Evolutionary conservation across 2,888 invertebrate genomes (phyloP).

Genomic region (Autographa pulchrina): DNA sequence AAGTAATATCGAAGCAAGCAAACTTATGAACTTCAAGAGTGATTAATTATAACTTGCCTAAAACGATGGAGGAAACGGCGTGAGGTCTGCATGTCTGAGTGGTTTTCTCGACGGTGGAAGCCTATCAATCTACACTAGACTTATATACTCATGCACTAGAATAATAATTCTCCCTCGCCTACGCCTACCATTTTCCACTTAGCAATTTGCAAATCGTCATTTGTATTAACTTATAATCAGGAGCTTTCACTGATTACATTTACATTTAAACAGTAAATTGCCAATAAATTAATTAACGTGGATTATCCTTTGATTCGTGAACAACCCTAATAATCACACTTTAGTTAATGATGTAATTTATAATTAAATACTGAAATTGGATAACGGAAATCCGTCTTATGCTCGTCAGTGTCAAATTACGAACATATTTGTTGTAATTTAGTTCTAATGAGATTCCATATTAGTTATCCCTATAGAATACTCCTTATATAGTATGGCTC

Average conservation of each 20-base stretch:
- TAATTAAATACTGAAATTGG: neutral
- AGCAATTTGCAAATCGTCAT: neutral
- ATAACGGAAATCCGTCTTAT: neutral
- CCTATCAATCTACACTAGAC: neutral
- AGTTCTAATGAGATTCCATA: too few species aligned
- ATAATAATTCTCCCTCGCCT: neutral
- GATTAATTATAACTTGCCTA: conserved; percentile 4
- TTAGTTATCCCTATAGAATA: too few species aligned
- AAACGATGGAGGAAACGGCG: conserved; percentile 4
- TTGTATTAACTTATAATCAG: conserved; percentile 4
- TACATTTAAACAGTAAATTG: neutral
- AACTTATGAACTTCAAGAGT: conserved; percentile 4
- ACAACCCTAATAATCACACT: neutral
- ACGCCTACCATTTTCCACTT: neutral
- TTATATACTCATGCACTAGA: neutral
- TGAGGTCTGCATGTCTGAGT: conserved; percentile 4
- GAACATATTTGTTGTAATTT: neutral
- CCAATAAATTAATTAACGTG: neutral
- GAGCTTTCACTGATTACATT: neutral
- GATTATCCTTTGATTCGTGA: conserved; percentile 1
- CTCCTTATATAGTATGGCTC: too few species aligned
- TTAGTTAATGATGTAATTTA: conserved; percentile 2
- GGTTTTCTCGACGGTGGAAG: conserved; percentile 4
- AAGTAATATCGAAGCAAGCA: conserved; percentile 1
- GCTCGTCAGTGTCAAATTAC: neutral